Base-by-base conservation (phyloP, 2,113 vertebrate genomes). In the Collichthys lucidus region DNA sequence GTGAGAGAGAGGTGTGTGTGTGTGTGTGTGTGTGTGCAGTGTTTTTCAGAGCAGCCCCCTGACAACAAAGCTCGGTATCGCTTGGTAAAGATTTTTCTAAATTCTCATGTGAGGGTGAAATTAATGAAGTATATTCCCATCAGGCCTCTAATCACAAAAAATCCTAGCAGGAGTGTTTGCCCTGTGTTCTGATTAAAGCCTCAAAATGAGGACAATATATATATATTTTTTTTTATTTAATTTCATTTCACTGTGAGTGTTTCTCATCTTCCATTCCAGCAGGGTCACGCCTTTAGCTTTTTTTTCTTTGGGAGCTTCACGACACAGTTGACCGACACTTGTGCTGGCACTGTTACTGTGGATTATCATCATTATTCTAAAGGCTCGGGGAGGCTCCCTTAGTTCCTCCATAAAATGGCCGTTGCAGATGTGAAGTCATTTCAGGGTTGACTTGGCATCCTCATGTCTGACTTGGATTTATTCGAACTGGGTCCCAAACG, bases 111-210 rank as follows among this genome's bases (percentile, higher is more conserved):
- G 90, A 86, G 89, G 66, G 61, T 80, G 64, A 89, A 91, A 89
- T 90, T 88, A 93, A 94, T 92, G 84, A 92, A 85, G 84, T 74
- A 66, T 65, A 75, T 88, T 93, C 90, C 90, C 87, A 85, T 71
- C 72, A 83, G 87, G 68, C 69, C 35, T 78, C 79, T 80, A 61
- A 86, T 83, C 88, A 91, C 78, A 88, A 92, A 49, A 75, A 83
- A 89, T 84, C 15, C 80, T 85, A 79, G 47, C 22, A 52, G 66
- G 52, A 66, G 15, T 52, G 68, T 77, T 80, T 76, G 31, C 75
- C 63, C 22, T 73, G 62, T 31, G 29, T 62, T 81, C 77, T 81
- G 77, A 87, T 75, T 69, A 80, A 60, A 74, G 49, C 55, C 64
- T 42, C 16, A 35, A 31, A 77, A 88, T 47, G 49, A 88, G 84